These are phyloP conservation scores for Gymnothorax javanicus DNA, from an alignment of 2,797 vertebrate genomes.

Conservation along the genomic window DNA sequence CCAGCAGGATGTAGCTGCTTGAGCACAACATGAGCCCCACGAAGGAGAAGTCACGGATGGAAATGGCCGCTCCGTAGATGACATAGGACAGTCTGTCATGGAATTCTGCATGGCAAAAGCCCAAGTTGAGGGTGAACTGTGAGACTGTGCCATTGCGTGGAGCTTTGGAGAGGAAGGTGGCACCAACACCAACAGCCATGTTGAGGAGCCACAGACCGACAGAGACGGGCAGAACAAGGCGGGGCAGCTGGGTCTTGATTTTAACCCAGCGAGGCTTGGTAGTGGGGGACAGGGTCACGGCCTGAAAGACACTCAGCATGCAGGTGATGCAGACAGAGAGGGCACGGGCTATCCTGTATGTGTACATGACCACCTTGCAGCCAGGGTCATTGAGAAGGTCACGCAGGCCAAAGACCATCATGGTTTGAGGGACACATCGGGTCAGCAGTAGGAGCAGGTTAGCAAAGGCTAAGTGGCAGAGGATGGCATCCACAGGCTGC, in stretches of 20 bases:
- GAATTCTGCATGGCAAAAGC: conserved; percentile 77
- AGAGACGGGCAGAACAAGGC: conserved; percentile 68
- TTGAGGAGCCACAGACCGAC: conserved; percentile 73
- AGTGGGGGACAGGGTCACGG: conserved; percentile 64
- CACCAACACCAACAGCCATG: conserved; percentile 73
- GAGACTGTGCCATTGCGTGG: conserved; percentile 73
- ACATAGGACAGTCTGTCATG: conserved; percentile 72
- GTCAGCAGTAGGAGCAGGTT: conserved; percentile 75
- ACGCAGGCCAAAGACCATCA: conserved; percentile 72
- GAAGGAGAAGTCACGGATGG: conserved; percentile 73
- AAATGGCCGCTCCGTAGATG: conserved; percentile 70
- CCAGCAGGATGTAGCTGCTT: conserved; percentile 74
- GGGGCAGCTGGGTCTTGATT: conserved; percentile 65
- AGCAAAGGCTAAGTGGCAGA: conserved; percentile 75
- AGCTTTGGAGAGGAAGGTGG: conserved; percentile 72
- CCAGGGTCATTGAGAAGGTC: conserved; percentile 68
- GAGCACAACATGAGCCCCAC: conserved; percentile 76
- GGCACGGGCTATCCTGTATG: conserved; percentile 72
- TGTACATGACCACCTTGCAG: conserved; percentile 77
- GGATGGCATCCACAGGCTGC: conserved; percentile 74
- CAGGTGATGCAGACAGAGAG: conserved; percentile 78
- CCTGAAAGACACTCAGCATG: conserved; percentile 79
- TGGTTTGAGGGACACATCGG: conserved; percentile 75
- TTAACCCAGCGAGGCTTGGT: conserved; percentile 53
- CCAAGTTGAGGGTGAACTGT: conserved; percentile 76